Conservation (phyloP, 2,888 invertebrate species). For the Agrotis exclamationis region DNA sequence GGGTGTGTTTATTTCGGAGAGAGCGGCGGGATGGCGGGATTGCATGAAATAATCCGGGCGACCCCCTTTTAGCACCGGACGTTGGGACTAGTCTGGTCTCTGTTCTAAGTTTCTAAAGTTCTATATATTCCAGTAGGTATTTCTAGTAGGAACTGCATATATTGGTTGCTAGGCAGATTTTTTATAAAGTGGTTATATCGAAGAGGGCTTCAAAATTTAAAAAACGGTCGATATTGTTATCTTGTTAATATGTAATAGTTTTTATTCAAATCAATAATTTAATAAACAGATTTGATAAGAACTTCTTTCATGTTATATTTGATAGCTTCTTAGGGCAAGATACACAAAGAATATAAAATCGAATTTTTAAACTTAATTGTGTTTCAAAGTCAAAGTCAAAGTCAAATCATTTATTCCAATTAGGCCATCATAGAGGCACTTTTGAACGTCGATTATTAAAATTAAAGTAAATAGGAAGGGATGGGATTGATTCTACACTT, state of each 20-base stretch:
- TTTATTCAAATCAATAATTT: no score
- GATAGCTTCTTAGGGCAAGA: no score
- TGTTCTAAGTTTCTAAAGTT: constrained; percentile 16
- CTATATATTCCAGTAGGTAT: constrained; percentile 14
- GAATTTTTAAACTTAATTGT: no score
- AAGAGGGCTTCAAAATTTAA: neutral
- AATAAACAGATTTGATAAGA: no score
- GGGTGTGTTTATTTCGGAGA: constrained; percentile 19
- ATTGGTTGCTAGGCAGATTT: neutral
- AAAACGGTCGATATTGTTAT: neutral
- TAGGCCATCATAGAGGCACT: no score
- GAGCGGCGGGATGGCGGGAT: constrained; percentile 12
- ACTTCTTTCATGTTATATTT: no score
- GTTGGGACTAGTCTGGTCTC: neutral
- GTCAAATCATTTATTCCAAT: no score
- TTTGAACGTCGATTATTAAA: no score
- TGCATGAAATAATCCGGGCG: constrained; percentile 45
- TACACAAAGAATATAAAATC: no score
- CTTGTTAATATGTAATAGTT: neutral
- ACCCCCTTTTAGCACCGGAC: constrained; percentile 35
- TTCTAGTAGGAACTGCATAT: neutral
- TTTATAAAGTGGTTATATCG: neutral
- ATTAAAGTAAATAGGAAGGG: no score
- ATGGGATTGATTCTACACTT: no score
- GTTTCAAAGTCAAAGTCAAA: no score